Percentiles rank a stretch among this genome's conserved stretches.
phyloP scores from a whole-genome alignment of 2,888 invertebrate genomes.

The Leptopterna dolabrata region DNA sequence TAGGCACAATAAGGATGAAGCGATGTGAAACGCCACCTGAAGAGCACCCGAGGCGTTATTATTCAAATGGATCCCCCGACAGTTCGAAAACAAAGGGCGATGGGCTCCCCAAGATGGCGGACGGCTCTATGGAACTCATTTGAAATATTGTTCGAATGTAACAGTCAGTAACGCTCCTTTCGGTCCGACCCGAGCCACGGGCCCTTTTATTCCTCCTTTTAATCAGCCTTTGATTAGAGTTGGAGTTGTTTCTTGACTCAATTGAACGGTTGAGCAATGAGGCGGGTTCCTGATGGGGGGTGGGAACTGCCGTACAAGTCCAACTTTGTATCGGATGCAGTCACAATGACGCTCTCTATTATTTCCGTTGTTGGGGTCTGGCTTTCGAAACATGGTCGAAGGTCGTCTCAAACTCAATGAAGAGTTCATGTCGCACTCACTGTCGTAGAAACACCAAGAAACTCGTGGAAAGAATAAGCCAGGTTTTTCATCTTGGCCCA shows the following conservation, averaged over 20 bases:
- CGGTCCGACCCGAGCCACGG: neutral
- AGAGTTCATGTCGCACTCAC: neutral
- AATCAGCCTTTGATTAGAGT: slow-evolving; percentile 20
- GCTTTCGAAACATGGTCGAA: neutral
- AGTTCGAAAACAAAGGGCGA: slow-evolving; percentile 10
- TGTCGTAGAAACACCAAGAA: neutral
- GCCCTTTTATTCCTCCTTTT: slow-evolving; percentile 4
- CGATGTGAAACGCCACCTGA: slow-evolving; percentile 19
- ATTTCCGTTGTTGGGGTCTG: neutral
- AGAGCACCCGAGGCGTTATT: slow-evolving; percentile 7
- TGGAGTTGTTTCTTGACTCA: slow-evolving; percentile 20
- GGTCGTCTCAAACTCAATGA: neutral
- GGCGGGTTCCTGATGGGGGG: neutral
- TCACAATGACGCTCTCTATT: neutral
- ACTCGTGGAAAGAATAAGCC: too few relatives aligned
- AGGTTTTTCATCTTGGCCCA: too few relatives aligned
- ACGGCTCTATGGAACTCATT: neutral
- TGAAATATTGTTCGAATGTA: slow-evolving; percentile 20
- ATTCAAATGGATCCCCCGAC: slow-evolving; percentile 18
- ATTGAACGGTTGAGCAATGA: slow-evolving; percentile 23
- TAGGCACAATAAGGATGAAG: neutral
- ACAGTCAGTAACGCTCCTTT: neutral
- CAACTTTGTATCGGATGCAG: neutral
- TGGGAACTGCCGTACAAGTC: neutral
- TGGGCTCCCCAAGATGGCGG: slow-evolving; percentile 1